phyloP scores from a whole-genome alignment of 2,888 invertebrate genomes.

The Ligdia adustata region DNA sequence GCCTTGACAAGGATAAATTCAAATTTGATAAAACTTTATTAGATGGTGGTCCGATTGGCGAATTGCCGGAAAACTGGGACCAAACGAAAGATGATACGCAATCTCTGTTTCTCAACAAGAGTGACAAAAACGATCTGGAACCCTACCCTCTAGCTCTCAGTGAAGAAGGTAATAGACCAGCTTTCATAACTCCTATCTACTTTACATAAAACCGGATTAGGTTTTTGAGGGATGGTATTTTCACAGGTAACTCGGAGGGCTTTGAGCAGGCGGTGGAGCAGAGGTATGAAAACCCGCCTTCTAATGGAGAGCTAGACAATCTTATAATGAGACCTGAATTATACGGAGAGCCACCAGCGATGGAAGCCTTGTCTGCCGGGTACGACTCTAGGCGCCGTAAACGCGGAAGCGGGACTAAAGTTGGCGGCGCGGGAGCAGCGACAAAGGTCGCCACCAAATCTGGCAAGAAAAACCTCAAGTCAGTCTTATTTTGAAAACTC shows the following conservation, averaged over 20 bases:
- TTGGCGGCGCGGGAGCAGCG: slow-evolving; percentile 76
- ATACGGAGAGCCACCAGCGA: slow-evolving; percentile 84
- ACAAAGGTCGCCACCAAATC: slow-evolving; percentile 78
- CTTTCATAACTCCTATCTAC: slow-evolving; percentile 7
- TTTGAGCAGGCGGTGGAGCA: slow-evolving; percentile 73
- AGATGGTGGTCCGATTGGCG: slow-evolving; percentile 76
- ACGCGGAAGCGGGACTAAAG: slow-evolving; percentile 75
- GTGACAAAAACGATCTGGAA: slow-evolving; percentile 81
- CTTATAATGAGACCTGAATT: slow-evolving; percentile 85
- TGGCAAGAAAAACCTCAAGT: slow-evolving; percentile 78
- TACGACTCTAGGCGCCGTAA: slow-evolving; percentile 73
- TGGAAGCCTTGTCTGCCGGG: slow-evolving; percentile 66
- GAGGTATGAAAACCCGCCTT: slow-evolving; percentile 65
- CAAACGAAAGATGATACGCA: slow-evolving; percentile 81
- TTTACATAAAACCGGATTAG: slow-evolving; percentile 2
- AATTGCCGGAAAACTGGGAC: slow-evolving; percentile 81
- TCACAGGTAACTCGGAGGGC: slow-evolving; percentile 72
- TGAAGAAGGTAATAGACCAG: slow-evolving; percentile 70
- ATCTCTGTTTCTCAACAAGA: slow-evolving; percentile 80
- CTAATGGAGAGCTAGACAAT: slow-evolving; percentile 80
- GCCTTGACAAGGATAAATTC: no score
- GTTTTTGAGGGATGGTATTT: slow-evolving; percentile 5
- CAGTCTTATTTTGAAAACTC: slow-evolving; percentile 36
- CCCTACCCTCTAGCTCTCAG: slow-evolving; percentile 80
- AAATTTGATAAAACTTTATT: slow-evolving; percentile 26